phyloP scores from a whole-genome alignment of 1,140 invertebrate genomes.

The Araneus ventricosus region DNA sequence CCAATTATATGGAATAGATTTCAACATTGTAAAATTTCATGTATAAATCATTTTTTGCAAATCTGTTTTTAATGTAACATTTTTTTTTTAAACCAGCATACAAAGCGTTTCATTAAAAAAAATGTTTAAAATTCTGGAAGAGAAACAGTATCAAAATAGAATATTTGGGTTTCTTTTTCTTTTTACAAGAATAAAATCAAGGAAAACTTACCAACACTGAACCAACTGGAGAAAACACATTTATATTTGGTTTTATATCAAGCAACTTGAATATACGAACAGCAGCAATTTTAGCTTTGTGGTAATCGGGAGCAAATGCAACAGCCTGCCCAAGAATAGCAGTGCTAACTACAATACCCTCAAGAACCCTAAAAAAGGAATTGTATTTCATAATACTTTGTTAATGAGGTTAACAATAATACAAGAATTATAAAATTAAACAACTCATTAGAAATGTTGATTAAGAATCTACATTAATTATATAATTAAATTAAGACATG shows the following conservation, averaged over 20 bases:
- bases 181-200: not conserved
- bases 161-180: no score
- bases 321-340: slow-evolving; percentile 92
- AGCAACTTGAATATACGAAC: slow-evolving; percentile 84
- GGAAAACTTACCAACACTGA: slow-evolving; percentile 22
- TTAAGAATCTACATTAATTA: no score
- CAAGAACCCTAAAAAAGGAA: slow-evolving; percentile 86
- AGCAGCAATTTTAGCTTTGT: slow-evolving; percentile 91
- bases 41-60: not conserved
- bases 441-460: no score
- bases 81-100: not conserved
- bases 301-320: slow-evolving; percentile 92
- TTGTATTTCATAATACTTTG: not conserved
- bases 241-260: slow-evolving; percentile 81
- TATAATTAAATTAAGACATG: no score
- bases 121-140: not conserved
- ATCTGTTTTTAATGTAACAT: not conserved
- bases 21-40: not conserved
- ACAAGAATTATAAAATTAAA: not conserved
- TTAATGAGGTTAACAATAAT: not conserved
- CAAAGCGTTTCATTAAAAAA: not conserved
- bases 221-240: slow-evolving; percentile 79
- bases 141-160: no score
- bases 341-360: slow-evolving; percentile 92
- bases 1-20: not conserved